Evolutionary conservation across 2,113 vertebrate genomes (phyloP).

Genomic region (Mixornis gularis): DNA sequence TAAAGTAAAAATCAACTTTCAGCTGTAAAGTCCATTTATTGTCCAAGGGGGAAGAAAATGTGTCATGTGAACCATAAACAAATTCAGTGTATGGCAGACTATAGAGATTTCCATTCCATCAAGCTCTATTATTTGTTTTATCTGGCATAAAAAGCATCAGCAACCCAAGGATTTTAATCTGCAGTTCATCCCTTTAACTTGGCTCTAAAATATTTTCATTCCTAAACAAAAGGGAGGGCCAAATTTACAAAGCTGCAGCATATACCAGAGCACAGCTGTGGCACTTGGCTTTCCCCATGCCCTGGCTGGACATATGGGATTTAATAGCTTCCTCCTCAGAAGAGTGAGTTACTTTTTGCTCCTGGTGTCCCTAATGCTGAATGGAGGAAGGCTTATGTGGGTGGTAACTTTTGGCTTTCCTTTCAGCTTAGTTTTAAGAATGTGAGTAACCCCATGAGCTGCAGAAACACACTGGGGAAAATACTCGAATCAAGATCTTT

Average conservation of each 20-base stretch:
- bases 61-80: slow-evolving; percentile 42
- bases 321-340: neutral
- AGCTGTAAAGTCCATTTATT: slow-evolving; percentile 55
- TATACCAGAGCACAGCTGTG: neutral
- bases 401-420: neutral
- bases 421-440: neutral
- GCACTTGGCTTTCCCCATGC: neutral
- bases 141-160: slow-evolving; percentile 7
- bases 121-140: slow-evolving; percentile 13
- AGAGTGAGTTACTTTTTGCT: neutral
- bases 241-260: neutral
- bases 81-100: neutral
- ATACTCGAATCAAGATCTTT: neutral
- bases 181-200: slow-evolving; percentile 4
- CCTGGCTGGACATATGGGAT: neutral
- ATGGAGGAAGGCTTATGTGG: neutral
- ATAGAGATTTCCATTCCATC: neutral
- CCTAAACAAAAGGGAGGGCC: neutral
- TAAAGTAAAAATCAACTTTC: slow-evolving; percentile 62
- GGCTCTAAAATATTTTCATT: slow-evolving; percentile 34
- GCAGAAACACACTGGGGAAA: neutral
- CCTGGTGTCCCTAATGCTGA: neutral
- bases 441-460: neutral
- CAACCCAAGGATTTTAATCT: neutral
- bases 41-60: neutral